phyloP scores from a whole-genome alignment of 2,888 invertebrate genomes.

The Drosophila maculinotata region DNA sequence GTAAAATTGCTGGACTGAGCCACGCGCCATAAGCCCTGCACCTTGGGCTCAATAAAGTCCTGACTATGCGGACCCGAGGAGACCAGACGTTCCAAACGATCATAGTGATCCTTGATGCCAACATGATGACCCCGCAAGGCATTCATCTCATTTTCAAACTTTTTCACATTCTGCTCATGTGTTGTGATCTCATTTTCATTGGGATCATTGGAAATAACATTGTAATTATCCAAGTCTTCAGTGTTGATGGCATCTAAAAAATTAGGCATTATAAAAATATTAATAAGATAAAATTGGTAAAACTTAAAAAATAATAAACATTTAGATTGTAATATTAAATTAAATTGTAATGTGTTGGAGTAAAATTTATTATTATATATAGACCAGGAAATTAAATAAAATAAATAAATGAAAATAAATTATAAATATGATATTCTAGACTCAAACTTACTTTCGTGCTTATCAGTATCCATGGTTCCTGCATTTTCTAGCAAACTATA shows the following conservation, averaged over 20 bases:
- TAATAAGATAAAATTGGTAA: too few relatives aligned
- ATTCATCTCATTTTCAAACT: constrained; percentile 89
- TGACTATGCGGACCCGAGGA: constrained; percentile 91
- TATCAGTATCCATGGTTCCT: constrained; percentile 86
- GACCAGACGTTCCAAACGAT: constrained; percentile 90
- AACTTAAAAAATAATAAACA: too few relatives aligned
- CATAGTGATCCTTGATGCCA: constrained; percentile 91
- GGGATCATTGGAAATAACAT: constrained; percentile 88
- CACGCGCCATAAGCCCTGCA: constrained; percentile 93
- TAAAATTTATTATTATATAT: too few relatives aligned
- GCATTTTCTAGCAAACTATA: constrained; percentile 91
- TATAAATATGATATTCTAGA: neutral
- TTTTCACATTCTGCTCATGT: constrained; percentile 80
- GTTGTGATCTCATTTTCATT: constrained; percentile 86
- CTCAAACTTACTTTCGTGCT: constrained; percentile 89
- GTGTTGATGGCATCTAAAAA: constrained; percentile 89
- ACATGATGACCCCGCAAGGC: constrained; percentile 90
- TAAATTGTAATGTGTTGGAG: too few relatives aligned
- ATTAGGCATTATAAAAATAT: too few relatives aligned
- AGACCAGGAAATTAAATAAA: too few relatives aligned
- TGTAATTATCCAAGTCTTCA: constrained; percentile 90
- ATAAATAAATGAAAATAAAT: neutral
- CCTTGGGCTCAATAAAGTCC: constrained; percentile 96
- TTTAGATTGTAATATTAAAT: too few relatives aligned
- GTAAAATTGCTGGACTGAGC: constrained; percentile 90